Evolutionary conservation across 2,113 vertebrate species (phyloP).

Genomic region (Anoura caudifer): DNA sequence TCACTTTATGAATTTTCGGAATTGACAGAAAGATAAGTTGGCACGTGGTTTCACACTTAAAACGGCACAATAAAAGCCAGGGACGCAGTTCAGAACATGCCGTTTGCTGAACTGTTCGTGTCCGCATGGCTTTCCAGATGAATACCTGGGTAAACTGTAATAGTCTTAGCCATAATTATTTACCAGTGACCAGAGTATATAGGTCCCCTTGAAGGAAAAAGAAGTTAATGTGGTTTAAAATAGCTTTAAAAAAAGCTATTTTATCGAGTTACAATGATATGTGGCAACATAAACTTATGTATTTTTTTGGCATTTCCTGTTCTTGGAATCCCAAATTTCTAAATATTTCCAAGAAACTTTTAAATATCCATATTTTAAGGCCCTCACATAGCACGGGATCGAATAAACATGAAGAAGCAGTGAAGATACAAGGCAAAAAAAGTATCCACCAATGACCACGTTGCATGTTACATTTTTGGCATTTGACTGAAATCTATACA

Average conservation of each 20-base stretch:
- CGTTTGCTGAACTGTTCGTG: neutral
- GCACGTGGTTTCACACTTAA: neutral
- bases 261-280: neutral
- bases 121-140: neutral
- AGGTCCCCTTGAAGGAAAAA: neutral
- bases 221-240: neutral
- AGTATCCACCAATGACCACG: neutral
- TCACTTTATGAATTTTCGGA: neutral
- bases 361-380: neutral
- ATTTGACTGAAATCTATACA: constrained; percentile 49
- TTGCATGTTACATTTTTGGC: constrained; percentile 4
- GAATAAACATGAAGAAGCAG: neutral
- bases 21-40: neutral
- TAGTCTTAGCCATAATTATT: constrained; percentile 23
- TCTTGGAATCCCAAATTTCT: neutral
- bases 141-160: neutral
- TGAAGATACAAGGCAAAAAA: neutral
- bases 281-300: neutral
- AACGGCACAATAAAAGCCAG: neutral
- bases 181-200: neutral
- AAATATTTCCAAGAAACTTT: constrained; percentile 9
- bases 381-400: neutral
- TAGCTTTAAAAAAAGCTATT: no score
- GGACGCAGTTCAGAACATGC: neutral
- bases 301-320: neutral